Base-by-base conservation (phyloP, 2,888 invertebrate species). In the Platerodrilus igneus region DNA sequence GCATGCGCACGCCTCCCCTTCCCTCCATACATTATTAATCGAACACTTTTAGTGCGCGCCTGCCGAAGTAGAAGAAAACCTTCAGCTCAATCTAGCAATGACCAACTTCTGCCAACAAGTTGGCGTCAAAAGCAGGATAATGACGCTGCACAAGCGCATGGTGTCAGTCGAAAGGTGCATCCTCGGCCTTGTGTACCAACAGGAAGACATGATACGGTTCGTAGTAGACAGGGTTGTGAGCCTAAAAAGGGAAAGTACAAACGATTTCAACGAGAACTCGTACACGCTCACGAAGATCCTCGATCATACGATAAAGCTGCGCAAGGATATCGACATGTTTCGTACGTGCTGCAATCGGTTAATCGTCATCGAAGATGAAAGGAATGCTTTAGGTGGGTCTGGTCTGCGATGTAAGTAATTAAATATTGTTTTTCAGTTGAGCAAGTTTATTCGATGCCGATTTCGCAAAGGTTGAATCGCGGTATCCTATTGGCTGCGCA, bases 381-480 rank as follows among this genome's bases (percentile, higher is more conserved):
- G 62, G 21, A 64, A 63, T 39, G 29, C 44, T 13, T 53, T 62
- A 48, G 60, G 61, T 59, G 41, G 23, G 47, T 41, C 22, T 30
- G 9, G 5, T 2, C 5, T 16, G 8, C 9, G 1, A 22, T 22
- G 13, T 21, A 26, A 5, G 13, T 9, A 7, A 20, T 19, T 20
- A 9, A 19, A 22, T 16, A 4, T n/a, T 20, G 14, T 16, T 21
- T 52, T 50, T 37, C 45, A 56, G 62, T 59, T 6, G 63, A 63
- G 28, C 60, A 63, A 40, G 60, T 64, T n/a, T 58, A 58, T 36
- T 55, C 59, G 4, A 34, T 62, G 20, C 62, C 64, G 5, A 44
- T 44, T 1, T 56, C 61, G 16, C 51, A 62, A 34, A 48, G 60
- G 8, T 42, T 55, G 22, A 55, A 57, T 40, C 56, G 55, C 39